phyloP scores from a whole-genome alignment of 2,888 invertebrate genomes.

The Cantharis rufa region DNA sequence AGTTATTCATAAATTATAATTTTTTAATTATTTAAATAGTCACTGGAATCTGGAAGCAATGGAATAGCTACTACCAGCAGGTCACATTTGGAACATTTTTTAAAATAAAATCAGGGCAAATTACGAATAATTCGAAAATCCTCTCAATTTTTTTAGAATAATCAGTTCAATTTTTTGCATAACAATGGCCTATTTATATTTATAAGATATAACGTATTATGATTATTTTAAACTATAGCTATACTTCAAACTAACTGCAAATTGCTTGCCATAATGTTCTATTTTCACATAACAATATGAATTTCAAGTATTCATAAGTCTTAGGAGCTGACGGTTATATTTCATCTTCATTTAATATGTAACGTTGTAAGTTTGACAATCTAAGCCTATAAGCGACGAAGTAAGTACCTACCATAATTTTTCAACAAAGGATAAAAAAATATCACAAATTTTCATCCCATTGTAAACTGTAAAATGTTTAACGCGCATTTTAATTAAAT shows the following conservation, averaged over 20 bases:
- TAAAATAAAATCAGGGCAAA: background rate
- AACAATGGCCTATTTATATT: background rate
- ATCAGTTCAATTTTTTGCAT: background rate
- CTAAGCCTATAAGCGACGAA: background rate
- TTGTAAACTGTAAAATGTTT: background rate
- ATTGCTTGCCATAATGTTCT: slow-evolving; percentile 33
- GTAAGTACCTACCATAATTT: background rate
- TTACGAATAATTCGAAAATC: background rate
- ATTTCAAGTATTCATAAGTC: slow-evolving; percentile 20
- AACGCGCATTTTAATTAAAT: background rate
- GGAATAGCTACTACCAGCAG: too few species aligned
- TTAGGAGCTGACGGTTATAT: slow-evolving; percentile 20
- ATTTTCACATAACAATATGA: slow-evolving; percentile 22
- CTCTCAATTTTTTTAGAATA: background rate
- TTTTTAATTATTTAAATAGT: too few species aligned
- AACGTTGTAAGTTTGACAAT: background rate
- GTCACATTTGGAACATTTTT: too few species aligned
- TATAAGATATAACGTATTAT: slow-evolving; percentile 1
- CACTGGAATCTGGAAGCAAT: too few species aligned
- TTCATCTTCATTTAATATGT: slow-evolving; percentile 25
- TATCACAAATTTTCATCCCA: background rate
- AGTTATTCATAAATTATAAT: too few species aligned
- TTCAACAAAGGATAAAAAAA: background rate
- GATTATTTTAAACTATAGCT: slow-evolving; percentile 24
- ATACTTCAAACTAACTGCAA: slow-evolving; percentile 34